Evolutionary conservation across 2,797 vertebrate species (phyloP).

Genomic region (Garrulus glandarius): DNA sequence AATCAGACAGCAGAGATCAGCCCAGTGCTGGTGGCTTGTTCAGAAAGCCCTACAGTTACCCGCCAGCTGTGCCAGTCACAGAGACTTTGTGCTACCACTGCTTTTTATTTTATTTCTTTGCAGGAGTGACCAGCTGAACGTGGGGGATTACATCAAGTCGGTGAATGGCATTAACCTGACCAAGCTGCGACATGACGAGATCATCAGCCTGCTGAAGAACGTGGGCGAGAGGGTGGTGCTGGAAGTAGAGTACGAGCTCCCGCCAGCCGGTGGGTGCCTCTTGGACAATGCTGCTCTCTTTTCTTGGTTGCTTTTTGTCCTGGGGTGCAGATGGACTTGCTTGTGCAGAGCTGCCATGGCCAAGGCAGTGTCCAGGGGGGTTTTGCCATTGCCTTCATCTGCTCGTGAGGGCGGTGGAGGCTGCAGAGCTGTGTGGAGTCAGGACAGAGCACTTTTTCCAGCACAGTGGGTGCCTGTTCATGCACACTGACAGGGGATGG

Average conservation of each 20-base stretch:
- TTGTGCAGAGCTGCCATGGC: rapidly evolving
- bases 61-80: rapidly evolving
- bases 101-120: background rate
- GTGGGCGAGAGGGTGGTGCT: constrained; percentile 95
- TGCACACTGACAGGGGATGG: constrained; percentile 19
- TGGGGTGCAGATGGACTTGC: background rate
- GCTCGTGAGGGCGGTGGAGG: rapidly evolving
- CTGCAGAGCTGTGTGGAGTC: background rate
- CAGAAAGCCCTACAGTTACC: background rate
- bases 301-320: background rate
- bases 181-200: constrained; percentile 93
- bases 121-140: constrained; percentile 95
- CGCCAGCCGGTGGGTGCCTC: constrained; percentile 85
- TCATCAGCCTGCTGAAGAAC: constrained; percentile 94
- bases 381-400: background rate
- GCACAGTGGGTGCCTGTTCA: constrained; percentile 55
- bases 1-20: background rate
- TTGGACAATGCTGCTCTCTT: background rate
- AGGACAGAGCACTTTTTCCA: constrained; percentile 8
- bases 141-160: constrained; percentile 95
- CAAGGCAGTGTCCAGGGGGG: background rate
- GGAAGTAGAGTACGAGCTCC: constrained; percentile 97
- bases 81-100: background rate
- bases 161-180: constrained; percentile 96
- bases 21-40: background rate